phyloP scores from a whole-genome alignment of 2,888 invertebrate species.

The Andrena fulva region DNA sequence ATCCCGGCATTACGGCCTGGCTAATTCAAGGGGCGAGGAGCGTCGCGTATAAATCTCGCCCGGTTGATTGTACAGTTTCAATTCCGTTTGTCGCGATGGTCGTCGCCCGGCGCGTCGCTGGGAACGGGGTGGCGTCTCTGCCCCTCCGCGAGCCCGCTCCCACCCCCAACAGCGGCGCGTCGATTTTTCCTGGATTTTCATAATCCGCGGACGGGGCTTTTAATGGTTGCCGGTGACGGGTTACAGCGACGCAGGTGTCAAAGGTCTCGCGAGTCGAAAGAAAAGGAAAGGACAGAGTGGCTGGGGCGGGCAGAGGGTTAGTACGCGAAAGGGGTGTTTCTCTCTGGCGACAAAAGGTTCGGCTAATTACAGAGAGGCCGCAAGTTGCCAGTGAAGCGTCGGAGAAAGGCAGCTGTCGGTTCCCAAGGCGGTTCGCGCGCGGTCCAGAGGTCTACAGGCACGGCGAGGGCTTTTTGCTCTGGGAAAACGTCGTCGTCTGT shows the following conservation, averaged over 20 bases:
- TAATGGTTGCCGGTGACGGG: neutral
- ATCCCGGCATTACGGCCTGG: conserved; percentile 82
- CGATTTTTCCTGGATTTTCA: conserved; percentile 6
- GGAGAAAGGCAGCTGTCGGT: conserved; percentile 78
- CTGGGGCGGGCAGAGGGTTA: conserved; percentile 5
- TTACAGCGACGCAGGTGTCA: neutral
- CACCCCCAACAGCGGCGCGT: neutral
- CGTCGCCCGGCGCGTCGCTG: conserved; percentile 6
- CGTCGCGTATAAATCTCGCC: conserved; percentile 82
- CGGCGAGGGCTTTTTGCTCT: conserved; percentile 69
- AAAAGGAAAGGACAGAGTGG: conserved; percentile 25
- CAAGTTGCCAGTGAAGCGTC: conserved; percentile 73
- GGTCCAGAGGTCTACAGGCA: conserved; percentile 62
- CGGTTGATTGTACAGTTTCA: conserved; percentile 78
- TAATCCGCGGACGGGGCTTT: neutral
- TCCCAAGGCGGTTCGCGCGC: conserved; percentile 67
- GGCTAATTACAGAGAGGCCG: conserved; percentile 80
- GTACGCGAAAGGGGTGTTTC: conserved; percentile 54
- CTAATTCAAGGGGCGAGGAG: conserved; percentile 82
- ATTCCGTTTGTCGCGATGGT: conserved; percentile 70
- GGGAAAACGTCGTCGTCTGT: conserved; percentile 53
- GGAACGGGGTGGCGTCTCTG: conserved; percentile 1
- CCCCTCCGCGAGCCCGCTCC: neutral
- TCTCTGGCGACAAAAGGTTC: conserved; percentile 69
- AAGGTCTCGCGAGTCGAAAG: conserved; percentile 29